These are phyloP conservation scores for Drosophila subobscura DNA, from an alignment of 1,140 invertebrate species.

Conservation along the genomic window DNA sequence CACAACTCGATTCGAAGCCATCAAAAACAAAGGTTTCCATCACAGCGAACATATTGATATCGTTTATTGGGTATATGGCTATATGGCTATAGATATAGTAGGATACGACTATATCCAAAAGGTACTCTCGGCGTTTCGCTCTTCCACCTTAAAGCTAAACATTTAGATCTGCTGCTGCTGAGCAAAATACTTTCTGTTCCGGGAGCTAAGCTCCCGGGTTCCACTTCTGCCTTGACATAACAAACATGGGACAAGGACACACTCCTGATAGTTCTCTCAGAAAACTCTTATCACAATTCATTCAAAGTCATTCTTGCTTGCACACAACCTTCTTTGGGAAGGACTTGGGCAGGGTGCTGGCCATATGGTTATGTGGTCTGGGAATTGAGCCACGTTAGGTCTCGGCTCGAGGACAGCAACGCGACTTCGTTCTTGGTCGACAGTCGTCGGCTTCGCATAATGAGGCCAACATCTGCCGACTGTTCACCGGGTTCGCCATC, in stretches of 20 bases:
- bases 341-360: background rate
- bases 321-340: constrained; percentile 10
- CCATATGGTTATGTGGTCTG: background rate
- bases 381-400: constrained; percentile 25
- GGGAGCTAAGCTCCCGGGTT: constrained; percentile 1
- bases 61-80: constrained; percentile 46
- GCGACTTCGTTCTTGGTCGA: constrained; percentile 45
- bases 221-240: constrained; percentile 12
- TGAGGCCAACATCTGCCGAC: constrained; percentile 22
- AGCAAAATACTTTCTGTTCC: constrained; percentile 48
- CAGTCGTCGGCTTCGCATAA: constrained; percentile 19
- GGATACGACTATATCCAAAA: background rate
- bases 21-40: constrained; percentile 34
- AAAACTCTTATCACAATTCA: constrained; percentile 59
- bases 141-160: constrained; percentile 35
- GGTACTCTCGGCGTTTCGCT: background rate
- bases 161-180: constrained; percentile 24
- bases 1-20: background rate
- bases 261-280: constrained; percentile 24
- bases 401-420: constrained; percentile 1
- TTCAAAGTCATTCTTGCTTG: constrained; percentile 1
- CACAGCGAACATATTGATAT: constrained; percentile 45
- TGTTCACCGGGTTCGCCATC: constrained; percentile 21
- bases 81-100: constrained; percentile 4
- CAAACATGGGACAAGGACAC: constrained; percentile 21